Evolutionary conservation across 2,888 invertebrate species (phyloP).

Genomic region (Drosophila tanythrix): DNA sequence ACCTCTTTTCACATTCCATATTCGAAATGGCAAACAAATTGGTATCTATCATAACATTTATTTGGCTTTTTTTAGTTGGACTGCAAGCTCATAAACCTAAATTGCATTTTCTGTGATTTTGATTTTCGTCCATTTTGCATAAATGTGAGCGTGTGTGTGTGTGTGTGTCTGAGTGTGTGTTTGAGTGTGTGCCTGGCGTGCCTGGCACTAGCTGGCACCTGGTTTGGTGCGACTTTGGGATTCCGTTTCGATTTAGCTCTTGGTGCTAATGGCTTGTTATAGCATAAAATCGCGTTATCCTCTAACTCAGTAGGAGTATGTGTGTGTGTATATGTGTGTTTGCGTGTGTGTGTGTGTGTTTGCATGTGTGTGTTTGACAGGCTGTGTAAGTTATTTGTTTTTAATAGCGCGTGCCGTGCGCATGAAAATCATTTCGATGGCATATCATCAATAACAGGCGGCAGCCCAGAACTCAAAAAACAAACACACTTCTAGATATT

Average conservation of each 20-base stretch:
- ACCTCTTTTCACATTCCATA: neutral
- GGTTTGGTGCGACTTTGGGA: slow-evolving; percentile 29
- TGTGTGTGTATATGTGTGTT: slow-evolving; percentile 4
- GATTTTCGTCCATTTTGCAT: slow-evolving; percentile 44
- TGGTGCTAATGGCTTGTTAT: slow-evolving; percentile 54
- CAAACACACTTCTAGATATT: slow-evolving; percentile 13
- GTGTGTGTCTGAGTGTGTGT: slow-evolving; percentile 10
- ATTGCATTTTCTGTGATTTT: slow-evolving; percentile 62
- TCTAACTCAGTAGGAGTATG: neutral
- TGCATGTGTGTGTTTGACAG: slow-evolving; percentile 54
- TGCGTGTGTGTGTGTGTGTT: slow-evolving; percentile 1
- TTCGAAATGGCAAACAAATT: slow-evolving; percentile 59
- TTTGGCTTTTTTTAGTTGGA: slow-evolving; percentile 40
- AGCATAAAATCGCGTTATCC: slow-evolving; percentile 66
- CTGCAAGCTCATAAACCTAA: slow-evolving; percentile 64
- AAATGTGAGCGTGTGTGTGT: slow-evolving; percentile 22
- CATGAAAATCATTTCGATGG: slow-evolving; percentile 44
- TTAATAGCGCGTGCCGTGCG: slow-evolving; percentile 66
- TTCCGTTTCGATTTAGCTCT: slow-evolving; percentile 35
- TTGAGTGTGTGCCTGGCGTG: slow-evolving; percentile 47
- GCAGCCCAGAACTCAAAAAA: slow-evolving; percentile 6
- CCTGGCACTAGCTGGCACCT: slow-evolving; percentile 69
- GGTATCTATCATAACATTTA: slow-evolving; percentile 56
- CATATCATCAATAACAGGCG: slow-evolving; percentile 57
- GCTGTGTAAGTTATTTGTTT: slow-evolving; percentile 65